phyloP scores from a whole-genome alignment of 2,797 vertebrate genomes.

The Pangasius krempfi region DNA sequence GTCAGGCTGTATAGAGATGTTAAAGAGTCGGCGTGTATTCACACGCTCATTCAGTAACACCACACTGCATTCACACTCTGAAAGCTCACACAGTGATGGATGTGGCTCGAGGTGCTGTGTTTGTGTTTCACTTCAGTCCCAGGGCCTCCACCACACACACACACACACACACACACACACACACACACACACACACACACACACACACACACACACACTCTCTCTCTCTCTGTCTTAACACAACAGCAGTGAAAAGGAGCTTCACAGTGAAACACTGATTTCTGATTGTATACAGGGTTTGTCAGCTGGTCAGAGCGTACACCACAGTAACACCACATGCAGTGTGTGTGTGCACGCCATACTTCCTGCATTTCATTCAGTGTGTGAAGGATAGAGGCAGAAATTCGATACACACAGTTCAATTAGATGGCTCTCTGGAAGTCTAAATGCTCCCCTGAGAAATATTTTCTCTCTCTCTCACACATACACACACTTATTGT shows the following conservation, averaged over 20 bases:
- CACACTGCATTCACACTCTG: conserved; percentile 47
- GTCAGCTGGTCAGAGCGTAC: not conserved
- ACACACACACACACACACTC: not conserved
- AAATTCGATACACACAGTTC: not conserved
- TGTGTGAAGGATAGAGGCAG: not conserved
- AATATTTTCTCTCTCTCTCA: not conserved
- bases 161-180: not conserved
- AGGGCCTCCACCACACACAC: not conserved
- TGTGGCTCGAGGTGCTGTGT: not conserved
- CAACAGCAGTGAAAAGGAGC: not conserved
- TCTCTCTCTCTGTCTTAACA: too few species aligned
- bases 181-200: not conserved
- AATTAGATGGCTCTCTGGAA: not conserved
- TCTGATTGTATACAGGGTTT: too few species aligned
- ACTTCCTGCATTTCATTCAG: not conserved
- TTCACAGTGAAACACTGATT: not conserved
- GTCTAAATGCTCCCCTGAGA: not conserved
- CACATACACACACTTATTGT: not conserved
- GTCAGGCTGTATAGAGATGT: conserved; percentile 50
- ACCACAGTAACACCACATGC: not conserved
- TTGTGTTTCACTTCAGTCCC: conserved; percentile 39
- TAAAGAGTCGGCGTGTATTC: conserved; percentile 46
- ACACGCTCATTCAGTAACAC: conserved; percentile 41
- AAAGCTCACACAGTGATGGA: not conserved
- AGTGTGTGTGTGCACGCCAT: not conserved